These are phyloP conservation scores for Montifringilla adamsi DNA, from an alignment of 2,113 vertebrate species.

Conservation along the genomic window DNA sequence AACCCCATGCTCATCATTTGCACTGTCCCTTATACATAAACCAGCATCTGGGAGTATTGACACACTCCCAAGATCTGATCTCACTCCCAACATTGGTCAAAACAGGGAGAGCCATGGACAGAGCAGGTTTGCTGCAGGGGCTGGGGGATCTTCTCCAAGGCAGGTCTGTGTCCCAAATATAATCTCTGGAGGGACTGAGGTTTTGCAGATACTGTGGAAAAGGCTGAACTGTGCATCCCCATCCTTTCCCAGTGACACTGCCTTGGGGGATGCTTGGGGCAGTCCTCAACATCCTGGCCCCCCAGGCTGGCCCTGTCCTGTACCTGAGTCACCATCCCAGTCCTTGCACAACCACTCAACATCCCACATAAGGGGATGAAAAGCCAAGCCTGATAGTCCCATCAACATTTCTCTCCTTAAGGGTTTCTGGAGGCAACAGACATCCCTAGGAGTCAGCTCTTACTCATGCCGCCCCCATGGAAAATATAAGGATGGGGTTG, in stretches of 20 bases:
- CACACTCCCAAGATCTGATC: background rate
- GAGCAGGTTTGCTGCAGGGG: background rate
- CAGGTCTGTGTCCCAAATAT: accelerated
- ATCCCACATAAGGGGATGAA: background rate
- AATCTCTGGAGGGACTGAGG: background rate
- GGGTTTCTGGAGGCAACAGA: slow-evolving; percentile 8
- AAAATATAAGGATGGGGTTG: slow-evolving; percentile 27
- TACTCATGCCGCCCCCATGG: slow-evolving; percentile 19
- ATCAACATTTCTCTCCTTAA: background rate
- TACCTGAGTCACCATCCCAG: background rate
- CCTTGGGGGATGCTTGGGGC: background rate
- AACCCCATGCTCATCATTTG: background rate
- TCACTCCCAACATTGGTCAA: accelerated
- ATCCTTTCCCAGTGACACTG: background rate
- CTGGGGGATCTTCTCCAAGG: background rate
- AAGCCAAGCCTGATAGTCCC: background rate
- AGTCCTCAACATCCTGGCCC: background rate
- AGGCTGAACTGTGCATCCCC: background rate
- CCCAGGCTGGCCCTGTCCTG: background rate
- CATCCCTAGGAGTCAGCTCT: slow-evolving; percentile 5
- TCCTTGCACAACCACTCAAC: accelerated
- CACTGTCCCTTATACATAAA: background rate
- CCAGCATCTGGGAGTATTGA: background rate
- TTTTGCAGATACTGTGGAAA: background rate
- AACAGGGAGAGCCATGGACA: background rate